A percentile compares a stretch with the other conserved stretches of the same genome.
Conservation (phyloP, 2,113 vertebrate genomes). For the Pseudolaguvia tuberculata region DNA sequence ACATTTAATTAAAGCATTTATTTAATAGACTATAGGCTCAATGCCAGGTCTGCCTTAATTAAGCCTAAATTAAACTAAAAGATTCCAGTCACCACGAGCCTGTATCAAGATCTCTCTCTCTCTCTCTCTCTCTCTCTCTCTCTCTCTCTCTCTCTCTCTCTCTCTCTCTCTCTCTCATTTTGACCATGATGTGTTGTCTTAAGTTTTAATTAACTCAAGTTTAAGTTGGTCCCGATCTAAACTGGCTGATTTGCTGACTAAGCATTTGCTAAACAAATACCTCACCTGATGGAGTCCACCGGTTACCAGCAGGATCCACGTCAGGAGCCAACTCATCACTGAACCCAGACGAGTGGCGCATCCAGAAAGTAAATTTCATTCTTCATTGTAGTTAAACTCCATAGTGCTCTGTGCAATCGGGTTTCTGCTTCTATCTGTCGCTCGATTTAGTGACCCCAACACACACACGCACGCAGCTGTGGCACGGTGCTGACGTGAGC, state of each 20-base stretch:
- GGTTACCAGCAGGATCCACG: constrained; percentile 80
- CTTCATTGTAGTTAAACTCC: constrained; percentile 23
- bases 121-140: not conserved
- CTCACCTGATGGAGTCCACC: constrained; percentile 81
- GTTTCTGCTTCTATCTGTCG: not conserved
- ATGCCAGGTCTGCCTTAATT: not conserved
- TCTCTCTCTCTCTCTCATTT: not conserved
- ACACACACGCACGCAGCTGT: not conserved
- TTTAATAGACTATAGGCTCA: not conserved
- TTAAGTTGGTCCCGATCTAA: not conserved
- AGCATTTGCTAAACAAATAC: constrained; percentile 19
- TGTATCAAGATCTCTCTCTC: not conserved
- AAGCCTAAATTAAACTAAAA: not conserved
- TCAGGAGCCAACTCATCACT: constrained; percentile 94
- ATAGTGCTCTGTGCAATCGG: not conserved
- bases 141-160: not conserved
- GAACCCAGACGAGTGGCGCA: constrained; percentile 73
- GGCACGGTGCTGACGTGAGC: constrained; percentile 5
- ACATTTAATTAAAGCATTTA: not conserved
- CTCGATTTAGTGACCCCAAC: constrained; percentile 9
- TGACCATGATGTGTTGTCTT: not conserved
- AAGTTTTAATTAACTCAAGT: not conserved
- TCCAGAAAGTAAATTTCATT: constrained; percentile 68
- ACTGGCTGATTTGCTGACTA: not conserved
- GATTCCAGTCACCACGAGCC: not conserved